A percentile compares a stretch with the other conserved stretches of the same genome.
Conservation (phyloP, 2,113 vertebrate species). For the Isurus oxyrinchus region DNA sequence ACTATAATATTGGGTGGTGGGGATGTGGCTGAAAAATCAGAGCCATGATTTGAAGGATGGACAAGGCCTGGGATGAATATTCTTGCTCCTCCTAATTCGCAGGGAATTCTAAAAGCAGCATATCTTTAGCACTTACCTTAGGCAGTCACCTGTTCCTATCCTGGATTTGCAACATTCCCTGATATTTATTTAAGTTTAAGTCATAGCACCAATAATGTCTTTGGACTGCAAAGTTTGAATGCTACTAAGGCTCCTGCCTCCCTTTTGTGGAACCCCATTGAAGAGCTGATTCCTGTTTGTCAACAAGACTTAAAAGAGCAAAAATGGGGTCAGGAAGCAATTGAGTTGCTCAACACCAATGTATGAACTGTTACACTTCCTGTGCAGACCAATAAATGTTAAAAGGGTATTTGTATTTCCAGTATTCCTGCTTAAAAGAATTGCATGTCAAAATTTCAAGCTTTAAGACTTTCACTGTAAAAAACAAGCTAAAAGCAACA, state of each 20-base stretch:
- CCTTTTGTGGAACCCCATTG: not conserved
- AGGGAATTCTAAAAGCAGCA: not conserved
- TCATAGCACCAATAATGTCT: not conserved
- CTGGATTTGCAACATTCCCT: not conserved
- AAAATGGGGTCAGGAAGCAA: not conserved
- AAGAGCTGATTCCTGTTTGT: not conserved
- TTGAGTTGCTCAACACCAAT: not conserved
- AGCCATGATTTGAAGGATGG: not conserved
- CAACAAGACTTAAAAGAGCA: not conserved
- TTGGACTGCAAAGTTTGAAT: not conserved
- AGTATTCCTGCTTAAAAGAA: no score
- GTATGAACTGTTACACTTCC: no score
- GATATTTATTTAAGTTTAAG: not conserved
- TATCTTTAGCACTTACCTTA: not conserved
- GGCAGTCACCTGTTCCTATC: not conserved
- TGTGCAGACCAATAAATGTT: no score
- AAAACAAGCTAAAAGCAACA: no score
- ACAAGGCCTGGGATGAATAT: not conserved
- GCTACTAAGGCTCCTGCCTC: no score
- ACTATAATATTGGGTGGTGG: not conserved
- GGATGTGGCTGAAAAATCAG: not conserved
- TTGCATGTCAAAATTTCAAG: no score
- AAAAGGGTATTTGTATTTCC: no score
- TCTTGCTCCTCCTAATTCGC: not conserved
- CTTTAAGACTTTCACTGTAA: no score